Conservation (phyloP, 64 coral and sea anemone genomes). For the Porites australiensis region DNA sequence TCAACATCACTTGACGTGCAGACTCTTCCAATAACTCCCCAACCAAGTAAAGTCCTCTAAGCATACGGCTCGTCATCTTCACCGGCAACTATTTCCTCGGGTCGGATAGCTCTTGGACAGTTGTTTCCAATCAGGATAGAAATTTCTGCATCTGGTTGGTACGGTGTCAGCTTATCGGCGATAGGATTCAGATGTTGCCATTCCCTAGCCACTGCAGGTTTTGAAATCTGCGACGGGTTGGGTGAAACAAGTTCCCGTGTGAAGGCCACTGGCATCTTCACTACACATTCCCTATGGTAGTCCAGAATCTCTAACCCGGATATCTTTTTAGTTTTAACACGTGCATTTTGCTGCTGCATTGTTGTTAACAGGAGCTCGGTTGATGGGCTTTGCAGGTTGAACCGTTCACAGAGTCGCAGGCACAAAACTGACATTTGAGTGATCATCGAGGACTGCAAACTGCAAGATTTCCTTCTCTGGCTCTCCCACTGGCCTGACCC, state of each 20-base stretch:
- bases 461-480: constrained; percentile 40
- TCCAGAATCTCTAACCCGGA: constrained; percentile 37
- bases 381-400: constrained; percentile 52
- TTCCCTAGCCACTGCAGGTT: constrained; percentile 10
- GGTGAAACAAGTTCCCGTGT: constrained; percentile 39
- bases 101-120: constrained; percentile 39
- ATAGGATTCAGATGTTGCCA: constrained; percentile 25
- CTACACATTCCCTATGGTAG: constrained; percentile 39
- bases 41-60: constrained; percentile 38
- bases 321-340: constrained; percentile 49
- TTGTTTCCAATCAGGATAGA: constrained; percentile 66
- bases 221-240: constrained; percentile 41
- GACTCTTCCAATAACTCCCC: constrained; percentile 66
- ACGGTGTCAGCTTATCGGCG: constrained; percentile 39
- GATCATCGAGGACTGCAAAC: constrained; percentile 49
- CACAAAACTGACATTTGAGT: constrained; percentile 54
- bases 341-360: constrained; percentile 51
- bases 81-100: constrained; percentile 27
- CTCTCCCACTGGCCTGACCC: constrained; percentile 28
- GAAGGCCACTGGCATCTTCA: constrained; percentile 72
- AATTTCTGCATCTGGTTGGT: constrained; percentile 19
- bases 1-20: constrained; percentile 6
- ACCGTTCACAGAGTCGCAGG: constrained; percentile 35
- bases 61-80: constrained; percentile 54
- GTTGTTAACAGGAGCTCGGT: constrained; percentile 58